phyloP scores from a whole-genome alignment of 2,113 vertebrate genomes.

The Myocastor coypus region DNA sequence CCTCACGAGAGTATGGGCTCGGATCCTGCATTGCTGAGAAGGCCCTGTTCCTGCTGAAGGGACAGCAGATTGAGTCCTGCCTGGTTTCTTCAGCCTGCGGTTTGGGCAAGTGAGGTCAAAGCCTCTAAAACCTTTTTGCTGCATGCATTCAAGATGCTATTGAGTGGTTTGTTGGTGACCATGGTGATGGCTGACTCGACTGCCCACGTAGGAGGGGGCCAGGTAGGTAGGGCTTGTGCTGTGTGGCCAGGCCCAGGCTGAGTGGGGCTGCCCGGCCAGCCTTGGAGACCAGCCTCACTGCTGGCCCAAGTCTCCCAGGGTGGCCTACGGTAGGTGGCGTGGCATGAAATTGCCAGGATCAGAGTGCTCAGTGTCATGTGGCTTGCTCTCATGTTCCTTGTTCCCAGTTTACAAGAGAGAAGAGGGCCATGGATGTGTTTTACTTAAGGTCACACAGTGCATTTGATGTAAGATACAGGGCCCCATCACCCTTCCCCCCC shows the following conservation, averaged over 20 bases:
- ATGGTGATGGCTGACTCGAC: constrained; percentile 60
- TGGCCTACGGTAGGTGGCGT: not conserved
- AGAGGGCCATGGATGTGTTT: not conserved
- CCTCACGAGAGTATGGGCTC: not conserved
- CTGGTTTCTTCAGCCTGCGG: not conserved
- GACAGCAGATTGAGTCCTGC: not conserved
- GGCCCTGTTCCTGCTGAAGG: not conserved
- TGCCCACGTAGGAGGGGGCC: not conserved
- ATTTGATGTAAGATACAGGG: not conserved
- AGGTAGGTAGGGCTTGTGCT: constrained; percentile 26
- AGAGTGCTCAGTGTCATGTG: not conserved
- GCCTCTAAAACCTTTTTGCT: constrained; percentile 28
- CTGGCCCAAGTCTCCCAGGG: not conserved
- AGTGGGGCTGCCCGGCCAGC: not conserved
- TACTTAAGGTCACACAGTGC: not conserved
- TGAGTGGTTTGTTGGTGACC: constrained; percentile 58
- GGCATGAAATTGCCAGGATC: not conserved
- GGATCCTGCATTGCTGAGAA: not conserved
- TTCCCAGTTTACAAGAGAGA: constrained; percentile 36
- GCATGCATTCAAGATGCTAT: constrained; percentile 25
- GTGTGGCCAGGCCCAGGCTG: not conserved
- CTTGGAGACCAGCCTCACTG: not conserved
- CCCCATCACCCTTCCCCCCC: not conserved
- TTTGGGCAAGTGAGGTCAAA: constrained; percentile 33
- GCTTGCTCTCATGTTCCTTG: not conserved